Evolutionary conservation across 2,888 invertebrate species (phyloP).

Genomic region (Lottia gigantea): DNA sequence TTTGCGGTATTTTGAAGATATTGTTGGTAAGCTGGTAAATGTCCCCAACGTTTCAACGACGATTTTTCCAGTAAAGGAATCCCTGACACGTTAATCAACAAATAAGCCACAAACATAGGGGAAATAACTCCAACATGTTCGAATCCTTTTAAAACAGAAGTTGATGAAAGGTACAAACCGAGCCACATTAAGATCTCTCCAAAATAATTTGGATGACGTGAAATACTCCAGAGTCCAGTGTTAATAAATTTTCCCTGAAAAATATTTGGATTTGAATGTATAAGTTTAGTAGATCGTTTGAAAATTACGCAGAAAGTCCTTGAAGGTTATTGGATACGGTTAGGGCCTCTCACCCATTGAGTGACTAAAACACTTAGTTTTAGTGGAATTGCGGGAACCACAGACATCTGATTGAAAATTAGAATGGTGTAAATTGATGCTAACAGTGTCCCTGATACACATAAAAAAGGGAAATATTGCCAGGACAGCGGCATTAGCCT

Average conservation of each 20-base stretch:
- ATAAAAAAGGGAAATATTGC: too few species aligned
- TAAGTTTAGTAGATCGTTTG: too few species aligned
- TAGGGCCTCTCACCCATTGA: too few species aligned
- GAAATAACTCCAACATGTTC: constrained; percentile 58
- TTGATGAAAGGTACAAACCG: constrained; percentile 57
- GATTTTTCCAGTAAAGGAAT: constrained; percentile 65
- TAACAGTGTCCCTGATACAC: too few species aligned
- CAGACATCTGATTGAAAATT: too few species aligned
- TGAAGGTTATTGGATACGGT: too few species aligned
- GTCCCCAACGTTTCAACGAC: constrained; percentile 63
- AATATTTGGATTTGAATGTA: too few species aligned
- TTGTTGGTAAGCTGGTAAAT: constrained; percentile 55
- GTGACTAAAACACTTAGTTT: too few species aligned
- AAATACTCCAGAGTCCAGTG: constrained; percentile 61
- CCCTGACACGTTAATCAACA: constrained; percentile 66
- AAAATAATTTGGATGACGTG: constrained; percentile 65
- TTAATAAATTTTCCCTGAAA: constrained; percentile 60
- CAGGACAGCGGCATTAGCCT: too few species aligned
- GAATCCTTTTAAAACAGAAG: constrained; percentile 46
- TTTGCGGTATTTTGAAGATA: constrained; percentile 65
- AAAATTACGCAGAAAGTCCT: too few species aligned
- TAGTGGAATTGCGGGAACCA: too few species aligned
- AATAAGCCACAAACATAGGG: constrained; percentile 62
- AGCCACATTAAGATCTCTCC: constrained; percentile 66
- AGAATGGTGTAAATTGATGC: too few species aligned